phyloP scores from a whole-genome alignment of 2,113 vertebrate genomes.

The Acrocephalus kingi region DNA sequence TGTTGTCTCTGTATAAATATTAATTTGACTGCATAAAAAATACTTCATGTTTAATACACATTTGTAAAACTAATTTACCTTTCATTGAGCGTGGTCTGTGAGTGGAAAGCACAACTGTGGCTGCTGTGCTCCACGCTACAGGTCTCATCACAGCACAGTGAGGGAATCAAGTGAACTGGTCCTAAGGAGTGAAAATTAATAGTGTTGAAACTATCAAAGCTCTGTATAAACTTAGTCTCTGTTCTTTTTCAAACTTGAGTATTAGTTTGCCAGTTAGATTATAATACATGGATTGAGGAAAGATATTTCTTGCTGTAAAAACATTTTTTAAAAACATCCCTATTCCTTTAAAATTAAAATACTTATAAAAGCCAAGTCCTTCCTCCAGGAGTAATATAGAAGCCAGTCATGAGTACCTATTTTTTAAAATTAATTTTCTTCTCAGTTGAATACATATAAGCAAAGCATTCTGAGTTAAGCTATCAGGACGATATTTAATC shows the following conservation, averaged over 20 bases:
- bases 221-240: background rate
- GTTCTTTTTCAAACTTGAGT: background rate
- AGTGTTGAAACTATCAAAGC: background rate
- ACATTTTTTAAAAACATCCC: background rate
- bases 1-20: background rate
- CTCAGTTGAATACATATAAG: background rate
- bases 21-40: background rate
- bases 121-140: conserved; percentile 74
- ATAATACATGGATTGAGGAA: background rate
- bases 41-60: background rate
- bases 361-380: background rate
- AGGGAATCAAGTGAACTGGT: conserved; percentile 86
- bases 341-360: background rate
- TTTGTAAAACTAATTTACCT: conserved; percentile 74
- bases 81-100: conserved; percentile 78
- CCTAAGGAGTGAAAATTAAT: conserved; percentile 71
- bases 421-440: background rate
- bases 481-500: background rate
- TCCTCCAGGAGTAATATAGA: background rate
- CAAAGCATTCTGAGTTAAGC: background rate
- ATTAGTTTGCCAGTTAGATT: background rate
- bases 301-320: background rate
- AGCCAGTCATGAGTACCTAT: background rate
- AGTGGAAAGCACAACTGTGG: conserved; percentile 77
- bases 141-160: conserved; percentile 85